Evolutionary conservation across 1,140 invertebrate genomes (phyloP).

Genomic region (Drosophila quadrilineata): DNA sequence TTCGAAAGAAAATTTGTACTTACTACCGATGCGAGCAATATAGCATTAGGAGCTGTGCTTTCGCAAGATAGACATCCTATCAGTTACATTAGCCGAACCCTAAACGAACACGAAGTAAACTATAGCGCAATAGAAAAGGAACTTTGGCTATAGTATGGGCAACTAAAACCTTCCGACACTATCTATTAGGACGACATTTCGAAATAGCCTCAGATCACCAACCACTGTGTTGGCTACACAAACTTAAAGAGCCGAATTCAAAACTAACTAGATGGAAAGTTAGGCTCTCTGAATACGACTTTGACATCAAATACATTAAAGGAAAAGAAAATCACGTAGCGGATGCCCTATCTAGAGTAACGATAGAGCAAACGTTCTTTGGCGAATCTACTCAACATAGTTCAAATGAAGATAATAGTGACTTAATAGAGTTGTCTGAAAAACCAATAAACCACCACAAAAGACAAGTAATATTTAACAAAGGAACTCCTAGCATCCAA

Average conservation of each 20-base stretch:
- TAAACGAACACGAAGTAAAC: conserved; percentile 81
- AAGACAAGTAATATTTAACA: neutral
- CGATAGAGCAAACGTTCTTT: conserved; percentile 3
- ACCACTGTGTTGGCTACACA: conserved; percentile 24
- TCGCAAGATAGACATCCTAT: conserved; percentile 65
- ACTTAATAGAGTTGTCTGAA: conserved; percentile 6
- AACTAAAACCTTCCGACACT: conserved; percentile 80
- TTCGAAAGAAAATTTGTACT: too few species aligned
- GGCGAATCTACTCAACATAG: conserved; percentile 12
- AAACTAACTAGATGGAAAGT: conserved; percentile 33
- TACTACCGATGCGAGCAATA: too few species aligned
- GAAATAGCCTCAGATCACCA: conserved; percentile 31
- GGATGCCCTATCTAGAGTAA: conserved; percentile 5
- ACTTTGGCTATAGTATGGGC: conserved; percentile 66
- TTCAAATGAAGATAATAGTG: conserved; percentile 4
- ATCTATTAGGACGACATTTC: conserved; percentile 37
- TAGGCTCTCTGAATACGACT: conserved; percentile 40
- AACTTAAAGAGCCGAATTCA: conserved; percentile 36
- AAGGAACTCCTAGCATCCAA: neutral
- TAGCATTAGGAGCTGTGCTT: too few species aligned
- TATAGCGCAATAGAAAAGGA: conserved; percentile 68
- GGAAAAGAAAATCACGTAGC: conserved; percentile 44
- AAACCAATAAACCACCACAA: conserved; percentile 2
- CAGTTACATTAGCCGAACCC: conserved; percentile 73
- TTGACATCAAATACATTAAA: conserved; percentile 41